phyloP scores from a whole-genome alignment of 2,113 vertebrate genomes.

The Paradoxurus hermaphroditus region DNA sequence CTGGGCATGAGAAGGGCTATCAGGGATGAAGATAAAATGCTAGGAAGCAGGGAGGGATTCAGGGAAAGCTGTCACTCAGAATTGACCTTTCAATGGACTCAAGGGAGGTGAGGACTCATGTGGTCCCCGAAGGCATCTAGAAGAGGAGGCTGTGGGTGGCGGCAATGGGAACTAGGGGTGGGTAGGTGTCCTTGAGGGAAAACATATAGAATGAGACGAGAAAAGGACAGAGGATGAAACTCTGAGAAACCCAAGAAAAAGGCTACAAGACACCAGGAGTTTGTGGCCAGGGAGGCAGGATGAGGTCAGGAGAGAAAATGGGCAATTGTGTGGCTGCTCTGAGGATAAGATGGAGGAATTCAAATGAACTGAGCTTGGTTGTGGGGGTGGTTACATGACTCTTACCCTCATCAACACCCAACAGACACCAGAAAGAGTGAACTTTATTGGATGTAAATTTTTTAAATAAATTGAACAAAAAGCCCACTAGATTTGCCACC shows the following conservation, averaged over 20 bases:
- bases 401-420: background rate
- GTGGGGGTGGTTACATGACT: background rate
- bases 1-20: background rate
- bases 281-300: background rate
- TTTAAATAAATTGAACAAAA: background rate
- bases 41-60: too few relatives aligned
- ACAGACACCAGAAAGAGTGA: background rate
- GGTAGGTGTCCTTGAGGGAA: background rate
- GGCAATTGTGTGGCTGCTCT: too few relatives aligned
- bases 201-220: background rate
- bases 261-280: background rate
- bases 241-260: background rate
- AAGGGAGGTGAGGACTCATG: background rate
- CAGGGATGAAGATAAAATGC: background rate
- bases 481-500: background rate
- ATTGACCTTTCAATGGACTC: background rate
- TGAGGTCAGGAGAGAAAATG: background rate
- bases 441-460: background rate
- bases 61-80: background rate
- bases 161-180: too few relatives aligned
- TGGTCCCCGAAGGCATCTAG: background rate
- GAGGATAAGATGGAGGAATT: background rate
- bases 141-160: background rate
- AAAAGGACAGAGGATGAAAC: background rate
- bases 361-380: background rate